Percentiles rank a stretch among this genome's conserved stretches.
These are phyloP conservation scores for Cotesia typhae DNA, from an alignment of 1,140 invertebrate species.

Conservation along the genomic window DNA sequence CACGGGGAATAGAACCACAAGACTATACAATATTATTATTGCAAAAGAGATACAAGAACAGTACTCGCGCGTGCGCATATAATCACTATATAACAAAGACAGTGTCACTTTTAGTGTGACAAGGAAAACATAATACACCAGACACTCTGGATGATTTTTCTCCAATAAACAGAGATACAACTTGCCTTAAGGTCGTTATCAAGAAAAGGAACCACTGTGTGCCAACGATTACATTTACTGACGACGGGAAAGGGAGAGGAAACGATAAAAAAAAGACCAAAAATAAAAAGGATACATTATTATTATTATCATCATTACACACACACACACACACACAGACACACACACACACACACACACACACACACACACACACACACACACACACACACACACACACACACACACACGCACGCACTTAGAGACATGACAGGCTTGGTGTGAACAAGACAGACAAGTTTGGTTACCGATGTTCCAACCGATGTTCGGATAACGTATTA, in stretches of 20 bases:
- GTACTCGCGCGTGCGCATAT: too few relatives aligned
- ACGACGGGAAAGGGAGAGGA: neutral
- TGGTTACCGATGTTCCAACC: slow-evolving; percentile 55
- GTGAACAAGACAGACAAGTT: slow-evolving; percentile 60
- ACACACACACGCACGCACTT: neutral
- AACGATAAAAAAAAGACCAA: neutral
- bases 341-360: neutral
- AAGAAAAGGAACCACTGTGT: neutral
- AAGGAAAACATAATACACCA: too few relatives aligned
- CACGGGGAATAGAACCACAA: neutral
- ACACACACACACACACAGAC: neutral
- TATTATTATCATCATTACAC: neutral
- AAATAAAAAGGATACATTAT: neutral
- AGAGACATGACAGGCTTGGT: slow-evolving; percentile 16
- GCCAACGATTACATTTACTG: too few relatives aligned
- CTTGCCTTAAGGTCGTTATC: neutral
- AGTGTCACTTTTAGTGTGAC: too few relatives aligned
- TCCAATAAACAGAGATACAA: too few relatives aligned
- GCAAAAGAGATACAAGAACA: neutral
- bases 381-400: neutral
- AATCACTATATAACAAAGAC: too few relatives aligned
- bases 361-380: neutral
- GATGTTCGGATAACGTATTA: slow-evolving; percentile 24
- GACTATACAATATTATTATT: neutral
- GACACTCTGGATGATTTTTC: too few relatives aligned